Conservation (phyloP, 2,113 vertebrate species). For the Oncorhynchus gorbuscha region DNA sequence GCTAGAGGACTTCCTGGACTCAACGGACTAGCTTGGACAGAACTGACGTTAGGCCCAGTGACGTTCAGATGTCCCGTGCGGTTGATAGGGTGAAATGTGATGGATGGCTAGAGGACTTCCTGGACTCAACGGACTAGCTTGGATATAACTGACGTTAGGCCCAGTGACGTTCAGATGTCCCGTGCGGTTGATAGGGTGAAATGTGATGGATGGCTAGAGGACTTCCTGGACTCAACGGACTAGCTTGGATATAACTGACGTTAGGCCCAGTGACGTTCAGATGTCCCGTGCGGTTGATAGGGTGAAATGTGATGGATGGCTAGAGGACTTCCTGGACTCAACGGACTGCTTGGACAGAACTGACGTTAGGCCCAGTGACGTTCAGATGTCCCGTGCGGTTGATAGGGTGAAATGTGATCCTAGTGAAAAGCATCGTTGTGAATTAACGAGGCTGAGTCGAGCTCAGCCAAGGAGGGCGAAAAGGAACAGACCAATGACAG, state of each 20-base stretch:
- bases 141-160: conserved; percentile 15
- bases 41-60: background rate
- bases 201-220: background rate
- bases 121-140: background rate
- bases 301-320: background rate
- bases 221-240: background rate
- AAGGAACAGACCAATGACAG: background rate
- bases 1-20: background rate
- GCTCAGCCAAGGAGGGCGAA: conserved; percentile 21
- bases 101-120: background rate
- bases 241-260: conserved; percentile 16
- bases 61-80: background rate
- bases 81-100: conserved; percentile 11
- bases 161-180: background rate
- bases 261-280: background rate
- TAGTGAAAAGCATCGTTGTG: conserved; percentile 4
- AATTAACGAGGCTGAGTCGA: background rate
- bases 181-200: conserved; percentile 13
- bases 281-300: conserved; percentile 13
- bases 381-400: background rate
- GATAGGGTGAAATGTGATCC: conserved; percentile 22
- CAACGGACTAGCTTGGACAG: background rate
- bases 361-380: background rate
- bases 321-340: background rate
- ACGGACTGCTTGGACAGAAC: conserved; percentile 7